Percentiles rank a stretch among this genome's conserved stretches.
Conservation (phyloP, 2,113 vertebrate species). For the Phasianus colchicus region DNA sequence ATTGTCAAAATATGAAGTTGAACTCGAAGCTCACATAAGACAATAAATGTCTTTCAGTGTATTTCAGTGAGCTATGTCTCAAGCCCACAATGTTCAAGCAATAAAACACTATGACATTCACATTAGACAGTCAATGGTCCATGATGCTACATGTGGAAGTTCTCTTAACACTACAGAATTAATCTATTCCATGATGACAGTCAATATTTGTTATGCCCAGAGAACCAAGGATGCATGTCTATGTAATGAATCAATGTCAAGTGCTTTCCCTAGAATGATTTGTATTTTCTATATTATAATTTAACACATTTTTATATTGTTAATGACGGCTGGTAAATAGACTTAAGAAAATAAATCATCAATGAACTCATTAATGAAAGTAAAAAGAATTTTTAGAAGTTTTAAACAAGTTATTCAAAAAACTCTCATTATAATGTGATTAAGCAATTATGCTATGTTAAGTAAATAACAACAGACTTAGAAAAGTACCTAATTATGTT, state of each 20-base stretch:
- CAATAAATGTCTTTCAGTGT: background rate
- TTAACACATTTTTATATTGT: background rate
- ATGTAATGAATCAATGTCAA: background rate
- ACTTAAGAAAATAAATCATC: background rate
- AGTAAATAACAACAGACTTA: slow-evolving; percentile 19
- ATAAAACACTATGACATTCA: slow-evolving; percentile 4
- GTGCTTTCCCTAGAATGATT: background rate
- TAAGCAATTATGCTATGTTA: background rate
- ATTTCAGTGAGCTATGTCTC: background rate
- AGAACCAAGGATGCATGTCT: background rate
- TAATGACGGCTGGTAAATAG: background rate
- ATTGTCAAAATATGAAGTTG: background rate
- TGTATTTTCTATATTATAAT: background rate
- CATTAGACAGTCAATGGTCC: background rate
- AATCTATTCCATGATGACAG: background rate
- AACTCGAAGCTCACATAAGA: background rate
- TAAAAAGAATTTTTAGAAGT: background rate
- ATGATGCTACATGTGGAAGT: background rate
- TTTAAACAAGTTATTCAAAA: background rate
- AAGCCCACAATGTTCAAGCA: background rate
- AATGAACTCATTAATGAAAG: background rate
- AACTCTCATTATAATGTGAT: background rate
- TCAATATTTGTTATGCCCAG: background rate
- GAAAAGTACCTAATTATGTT: background rate
- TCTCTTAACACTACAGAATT: background rate